A percentile compares a stretch with the other conserved stretches of the same genome.
Evolutionary conservation across 2,113 vertebrate genomes (phyloP).

Genomic region (Ptilonorhynchus violaceus): DNA sequence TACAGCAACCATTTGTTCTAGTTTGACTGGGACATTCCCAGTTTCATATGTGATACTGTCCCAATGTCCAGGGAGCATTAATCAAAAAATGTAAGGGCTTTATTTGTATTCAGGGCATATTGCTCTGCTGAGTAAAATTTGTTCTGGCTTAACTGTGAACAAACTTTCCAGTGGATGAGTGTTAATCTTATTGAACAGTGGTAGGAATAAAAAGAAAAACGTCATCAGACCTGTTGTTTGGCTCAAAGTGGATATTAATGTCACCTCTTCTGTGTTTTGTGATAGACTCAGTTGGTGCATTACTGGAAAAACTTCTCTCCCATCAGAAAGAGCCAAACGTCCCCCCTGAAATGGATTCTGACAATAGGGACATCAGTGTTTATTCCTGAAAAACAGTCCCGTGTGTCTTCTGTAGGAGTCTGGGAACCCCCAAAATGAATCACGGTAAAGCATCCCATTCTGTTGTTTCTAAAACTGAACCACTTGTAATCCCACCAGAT

Average conservation of each 20-base stretch:
- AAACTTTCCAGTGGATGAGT: conserved; percentile 10
- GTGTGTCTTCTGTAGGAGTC: background rate
- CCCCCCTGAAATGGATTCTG: background rate
- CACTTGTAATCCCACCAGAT: background rate
- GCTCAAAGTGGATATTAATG: background rate
- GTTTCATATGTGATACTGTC: background rate
- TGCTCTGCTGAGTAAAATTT: conserved; percentile 4
- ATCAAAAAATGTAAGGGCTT: background rate
- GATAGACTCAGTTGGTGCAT: background rate
- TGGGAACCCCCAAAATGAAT: background rate
- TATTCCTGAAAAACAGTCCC: background rate
- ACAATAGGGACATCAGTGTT: background rate
- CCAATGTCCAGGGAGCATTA: background rate
- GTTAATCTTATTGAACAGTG: background rate
- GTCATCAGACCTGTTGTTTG: background rate
- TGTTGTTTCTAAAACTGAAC: background rate
- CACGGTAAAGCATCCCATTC: background rate
- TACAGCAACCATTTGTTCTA: background rate
- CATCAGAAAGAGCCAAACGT: background rate
- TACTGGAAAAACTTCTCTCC: background rate
- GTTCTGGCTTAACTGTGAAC: conserved; percentile 2
- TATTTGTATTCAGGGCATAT: conserved; percentile 1
- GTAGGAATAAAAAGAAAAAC: background rate
- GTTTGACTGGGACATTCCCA: background rate
- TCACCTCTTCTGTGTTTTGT: background rate